phyloP scores from a whole-genome alignment of 2,113 vertebrate species.

The Pithys albifrons region DNA sequence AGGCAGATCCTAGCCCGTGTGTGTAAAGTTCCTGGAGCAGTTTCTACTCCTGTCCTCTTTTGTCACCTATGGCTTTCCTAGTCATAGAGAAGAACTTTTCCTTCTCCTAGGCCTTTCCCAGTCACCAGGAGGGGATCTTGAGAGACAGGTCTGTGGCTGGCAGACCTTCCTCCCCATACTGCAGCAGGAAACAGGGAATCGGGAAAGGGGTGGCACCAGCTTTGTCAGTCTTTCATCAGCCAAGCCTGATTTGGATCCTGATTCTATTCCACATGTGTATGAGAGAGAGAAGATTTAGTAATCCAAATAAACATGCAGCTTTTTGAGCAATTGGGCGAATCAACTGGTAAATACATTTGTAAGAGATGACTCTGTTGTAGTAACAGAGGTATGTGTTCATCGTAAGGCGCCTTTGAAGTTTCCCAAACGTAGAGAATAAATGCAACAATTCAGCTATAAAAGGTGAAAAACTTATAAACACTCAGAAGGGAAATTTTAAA shows the following conservation, averaged over 20 bases:
- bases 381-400: not conserved
- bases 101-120: not conserved
- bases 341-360: not conserved
- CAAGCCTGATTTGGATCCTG: not conserved
- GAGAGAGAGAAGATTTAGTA: not conserved
- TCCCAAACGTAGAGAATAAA: not conserved
- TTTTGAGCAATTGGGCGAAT: not conserved
- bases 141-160: not conserved
- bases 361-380: not conserved
- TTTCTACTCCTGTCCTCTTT: not conserved
- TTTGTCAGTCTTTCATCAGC: not conserved
- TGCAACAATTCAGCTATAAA: not conserved
- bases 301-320: not conserved
- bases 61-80: not conserved
- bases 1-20: not conserved
- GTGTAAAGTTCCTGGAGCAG: not conserved
- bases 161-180: not conserved
- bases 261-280: not conserved
- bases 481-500: not conserved
- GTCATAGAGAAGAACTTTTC: not conserved
- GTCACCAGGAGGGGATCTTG: not conserved
- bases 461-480: not conserved
- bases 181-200: not conserved
- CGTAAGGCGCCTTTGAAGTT: not conserved
- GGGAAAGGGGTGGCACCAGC: not conserved